Conservation (phyloP, 1,140 invertebrate genomes). For the Listronotus bonariensis region DNA sequence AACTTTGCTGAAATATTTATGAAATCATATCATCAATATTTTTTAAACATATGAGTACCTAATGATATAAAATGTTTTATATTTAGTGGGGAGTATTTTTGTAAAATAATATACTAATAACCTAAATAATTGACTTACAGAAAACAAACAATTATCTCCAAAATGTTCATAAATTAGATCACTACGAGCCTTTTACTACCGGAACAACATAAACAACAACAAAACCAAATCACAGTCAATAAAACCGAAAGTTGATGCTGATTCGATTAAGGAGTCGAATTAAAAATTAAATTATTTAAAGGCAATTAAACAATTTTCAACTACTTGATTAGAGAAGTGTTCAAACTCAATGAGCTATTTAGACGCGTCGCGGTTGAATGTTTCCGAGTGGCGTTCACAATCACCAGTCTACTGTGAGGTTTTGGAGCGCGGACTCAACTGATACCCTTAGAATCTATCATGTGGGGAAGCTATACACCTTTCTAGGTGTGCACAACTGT, state of each 20-base stretch:
- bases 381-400: slow-evolving; percentile 23
- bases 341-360: slow-evolving; percentile 41
- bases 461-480: slow-evolving; percentile 45
- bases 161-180: not conserved
- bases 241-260: slow-evolving; percentile 20
- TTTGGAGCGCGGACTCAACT: slow-evolving; percentile 26
- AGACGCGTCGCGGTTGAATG: slow-evolving; percentile 23
- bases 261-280: slow-evolving; percentile 23
- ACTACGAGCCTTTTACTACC: not conserved
- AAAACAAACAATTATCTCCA: slow-evolving; percentile 1
- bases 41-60: no score
- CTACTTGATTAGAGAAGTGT: slow-evolving; percentile 46
- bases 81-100: no score
- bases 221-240: slow-evolving; percentile 18
- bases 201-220: slow-evolving; percentile 4
- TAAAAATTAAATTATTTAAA: slow-evolving; percentile 45
- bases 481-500: slow-evolving; percentile 50
- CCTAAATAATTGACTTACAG: slow-evolving; percentile 6
- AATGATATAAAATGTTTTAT: no score
- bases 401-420: slow-evolving; percentile 23
- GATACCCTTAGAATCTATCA: slow-evolving; percentile 38
- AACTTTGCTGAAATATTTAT: no score
- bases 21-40: no score
- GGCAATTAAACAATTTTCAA: slow-evolving; percentile 48
- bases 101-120: no score